Evolutionary conservation across 2,113 vertebrate species (phyloP), one percentile per base, ranked within the genome.

Genomic region (Sterrhoptilus dennistouni): DNA sequence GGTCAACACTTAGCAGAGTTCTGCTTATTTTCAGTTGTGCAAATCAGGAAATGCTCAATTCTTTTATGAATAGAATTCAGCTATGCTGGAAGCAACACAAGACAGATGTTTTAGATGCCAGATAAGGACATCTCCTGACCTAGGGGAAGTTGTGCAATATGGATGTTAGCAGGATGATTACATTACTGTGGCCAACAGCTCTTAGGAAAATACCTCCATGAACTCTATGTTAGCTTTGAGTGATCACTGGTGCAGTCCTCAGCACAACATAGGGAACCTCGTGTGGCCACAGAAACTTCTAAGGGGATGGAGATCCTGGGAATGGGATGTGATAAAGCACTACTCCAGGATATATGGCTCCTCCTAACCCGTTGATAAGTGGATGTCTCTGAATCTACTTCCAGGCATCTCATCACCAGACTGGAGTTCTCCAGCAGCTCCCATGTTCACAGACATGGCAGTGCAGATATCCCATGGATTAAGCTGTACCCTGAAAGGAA

Each of bases 31-130:
- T 80, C 19, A 38, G 42, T 50, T 70, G 27, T 70, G 35, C 76
- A 90, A 81, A 75, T 35, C 76, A 83, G 72, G 68, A 85, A 92
- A 72, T 70, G 83, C 83, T 90, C 86, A 29, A 68, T 74, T 35
- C 45, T 89, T 87, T 87, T 49, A 82, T 47, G 23, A 87, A 35
- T 8, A 87, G 71, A 50, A 87, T 60, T 86, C 53, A 87, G 78
- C 74, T 78, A 72, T 57, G 49, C 78, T 95, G 93, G 91, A 93
- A 93, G 38, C 65, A 83, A 61, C 49, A 61, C n/a, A 28, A 36
- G 88, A 79, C 82, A 93, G 91, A 95, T 82, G 94, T 91, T 96
- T 68, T 8, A 87, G 61, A 92, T 79, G 86, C 76, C 80, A 90
- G 89, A 93, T 66, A 82, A 94, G 87, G 84, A 87, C 89, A 85